Evolutionary conservation across 2,113 vertebrate species (phyloP).

Genomic region (Dendrocopos noguchii): DNA sequence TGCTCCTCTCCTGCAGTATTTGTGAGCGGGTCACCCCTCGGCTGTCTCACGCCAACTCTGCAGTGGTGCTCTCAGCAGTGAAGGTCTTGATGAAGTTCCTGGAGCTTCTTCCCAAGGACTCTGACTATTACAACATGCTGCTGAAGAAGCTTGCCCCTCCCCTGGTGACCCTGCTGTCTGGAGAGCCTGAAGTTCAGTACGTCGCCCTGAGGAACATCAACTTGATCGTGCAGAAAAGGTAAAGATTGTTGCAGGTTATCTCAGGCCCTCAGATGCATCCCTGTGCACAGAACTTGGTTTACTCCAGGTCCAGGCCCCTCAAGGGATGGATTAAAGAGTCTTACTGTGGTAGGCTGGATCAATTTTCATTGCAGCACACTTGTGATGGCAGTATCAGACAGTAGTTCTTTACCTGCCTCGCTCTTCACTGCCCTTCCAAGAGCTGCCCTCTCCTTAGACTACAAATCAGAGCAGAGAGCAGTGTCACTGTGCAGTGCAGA

Average conservation of each 20-base stretch:
- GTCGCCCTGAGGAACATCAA: constrained; percentile 99
- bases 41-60: constrained; percentile 96
- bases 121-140: constrained; percentile 96
- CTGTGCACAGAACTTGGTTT: background rate
- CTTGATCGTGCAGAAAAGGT: constrained; percentile 98
- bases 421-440: background rate
- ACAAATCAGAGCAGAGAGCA: background rate
- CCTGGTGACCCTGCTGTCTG: constrained; percentile 93
- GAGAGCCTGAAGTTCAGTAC: constrained; percentile 97
- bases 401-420: background rate
- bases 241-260: background rate
- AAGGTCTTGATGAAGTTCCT: constrained; percentile 99
- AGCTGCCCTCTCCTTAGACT: background rate
- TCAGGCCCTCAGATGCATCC: background rate
- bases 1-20: constrained; percentile 79
- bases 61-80: constrained; percentile 96
- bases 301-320: background rate
- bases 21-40: constrained; percentile 97
- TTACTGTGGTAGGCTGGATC: background rate
- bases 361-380: background rate
- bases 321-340: background rate
- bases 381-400: background rate
- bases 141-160: constrained; percentile 97
- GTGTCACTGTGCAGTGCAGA: background rate
- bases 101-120: constrained; percentile 96